Evolutionary conservation across 1,140 invertebrate genomes (phyloP).

Genomic region (Lordiphosa mommai): DNA sequence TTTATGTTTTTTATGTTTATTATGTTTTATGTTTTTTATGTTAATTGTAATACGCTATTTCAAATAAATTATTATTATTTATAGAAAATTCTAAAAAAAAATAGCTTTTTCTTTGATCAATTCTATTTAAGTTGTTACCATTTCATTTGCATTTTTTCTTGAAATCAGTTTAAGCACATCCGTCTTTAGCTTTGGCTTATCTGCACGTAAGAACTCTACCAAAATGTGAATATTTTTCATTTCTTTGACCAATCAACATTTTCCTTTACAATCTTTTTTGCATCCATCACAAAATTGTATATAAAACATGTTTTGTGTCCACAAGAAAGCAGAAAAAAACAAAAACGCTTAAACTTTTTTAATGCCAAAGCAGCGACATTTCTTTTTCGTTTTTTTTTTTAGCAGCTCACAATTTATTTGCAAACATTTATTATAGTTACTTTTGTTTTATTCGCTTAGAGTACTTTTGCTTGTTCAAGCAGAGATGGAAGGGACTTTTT

Average conservation of each 20-base stretch:
- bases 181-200: background rate
- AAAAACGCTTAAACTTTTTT: slow-evolving; percentile 65
- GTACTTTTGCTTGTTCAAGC: slow-evolving; percentile 52
- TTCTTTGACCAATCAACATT: slow-evolving; percentile 10
- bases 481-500: slow-evolving; percentile 27
- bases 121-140: too few relatives aligned
- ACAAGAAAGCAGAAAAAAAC: slow-evolving; percentile 24
- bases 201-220: background rate
- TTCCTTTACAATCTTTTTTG: background rate
- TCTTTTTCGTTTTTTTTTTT: slow-evolving; percentile 20
- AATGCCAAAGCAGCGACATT: slow-evolving; percentile 56
- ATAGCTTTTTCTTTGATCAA: too few relatives aligned
- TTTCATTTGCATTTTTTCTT: too few relatives aligned
- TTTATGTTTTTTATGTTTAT: too few relatives aligned
- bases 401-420: slow-evolving; percentile 71
- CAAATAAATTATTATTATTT: too few relatives aligned
- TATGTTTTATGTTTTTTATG: too few relatives aligned
- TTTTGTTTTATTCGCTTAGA: slow-evolving; percentile 68
- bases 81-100: too few relatives aligned
- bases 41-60: too few relatives aligned
- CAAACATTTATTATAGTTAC: slow-evolving; percentile 77
- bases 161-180: too few relatives aligned
- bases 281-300: slow-evolving; percentile 66
- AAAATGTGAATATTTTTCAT: background rate
- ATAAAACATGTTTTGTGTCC: slow-evolving; percentile 69